Percentiles rank a stretch among this genome's conserved stretches.
Evolutionary conservation across 2,113 vertebrate genomes (phyloP).

Genomic region (Apistogramma diplotaenia): DNA sequence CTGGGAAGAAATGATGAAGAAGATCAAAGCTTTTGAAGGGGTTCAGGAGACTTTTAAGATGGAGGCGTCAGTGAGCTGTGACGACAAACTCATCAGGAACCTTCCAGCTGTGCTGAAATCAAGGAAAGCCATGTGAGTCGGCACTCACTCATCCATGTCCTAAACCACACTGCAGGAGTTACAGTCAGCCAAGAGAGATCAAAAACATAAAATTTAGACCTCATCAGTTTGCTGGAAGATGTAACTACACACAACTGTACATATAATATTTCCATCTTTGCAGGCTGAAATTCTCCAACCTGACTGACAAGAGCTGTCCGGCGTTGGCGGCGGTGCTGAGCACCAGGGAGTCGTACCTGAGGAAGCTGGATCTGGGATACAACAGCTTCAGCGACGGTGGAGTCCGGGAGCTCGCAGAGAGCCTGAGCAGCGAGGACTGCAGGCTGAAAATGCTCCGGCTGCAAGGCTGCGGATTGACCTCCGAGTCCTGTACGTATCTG

Average conservation of each 20-base stretch:
- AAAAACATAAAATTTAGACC: too few relatives aligned
- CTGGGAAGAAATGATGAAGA: constrained; percentile 14
- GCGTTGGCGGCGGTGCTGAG: constrained; percentile 26
- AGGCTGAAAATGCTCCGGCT: constrained; percentile 36
- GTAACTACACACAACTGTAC: not conserved
- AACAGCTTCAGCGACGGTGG: constrained; percentile 49
- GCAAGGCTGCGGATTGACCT: constrained; percentile 14
- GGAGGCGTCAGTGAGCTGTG: not conserved
- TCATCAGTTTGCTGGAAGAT: too few relatives aligned
- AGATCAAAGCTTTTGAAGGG: constrained; percentile 4
- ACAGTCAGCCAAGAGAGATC: too few relatives aligned
- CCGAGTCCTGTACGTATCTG: constrained; percentile 25
- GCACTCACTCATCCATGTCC: accelerated
- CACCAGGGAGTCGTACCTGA: constrained; percentile 26
- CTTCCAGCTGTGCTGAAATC: constrained; percentile 37
- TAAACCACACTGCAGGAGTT: too few relatives aligned
- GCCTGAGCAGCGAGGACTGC: constrained; percentile 25
- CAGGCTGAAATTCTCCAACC: constrained; percentile 56
- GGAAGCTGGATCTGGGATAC: constrained; percentile 57
- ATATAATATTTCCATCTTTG: not conserved
- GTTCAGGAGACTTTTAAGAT: constrained; percentile 31
- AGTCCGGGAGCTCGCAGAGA: constrained; percentile 8
- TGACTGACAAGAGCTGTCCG: constrained; percentile 53
- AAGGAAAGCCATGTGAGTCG: constrained; percentile 40
- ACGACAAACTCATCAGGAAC: constrained; percentile 26